These are phyloP conservation scores for Monomorium pharaonis DNA, from an alignment of 1,140 invertebrate species.

Conservation along the genomic window DNA sequence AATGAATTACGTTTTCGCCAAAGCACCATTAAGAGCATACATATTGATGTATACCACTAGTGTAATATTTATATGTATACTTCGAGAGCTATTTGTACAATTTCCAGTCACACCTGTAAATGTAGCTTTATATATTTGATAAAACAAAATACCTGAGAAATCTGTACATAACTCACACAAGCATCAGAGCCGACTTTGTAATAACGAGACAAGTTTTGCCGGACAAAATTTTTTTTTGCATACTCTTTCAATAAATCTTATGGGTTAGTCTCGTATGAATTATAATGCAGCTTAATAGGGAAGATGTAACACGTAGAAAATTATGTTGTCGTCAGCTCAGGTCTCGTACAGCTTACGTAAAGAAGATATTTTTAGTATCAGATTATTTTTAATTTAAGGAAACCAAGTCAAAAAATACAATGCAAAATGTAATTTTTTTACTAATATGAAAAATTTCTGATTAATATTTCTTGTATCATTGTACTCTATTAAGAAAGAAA, in stretches of 20 bases:
- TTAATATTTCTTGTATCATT: neutral
- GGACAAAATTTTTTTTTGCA: neutral
- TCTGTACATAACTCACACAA: slow-evolving; percentile 58
- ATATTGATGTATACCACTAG: slow-evolving; percentile 68
- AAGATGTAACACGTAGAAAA: neutral
- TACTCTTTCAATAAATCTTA: neutral
- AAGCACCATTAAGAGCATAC: slow-evolving; percentile 72
- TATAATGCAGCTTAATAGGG: neutral
- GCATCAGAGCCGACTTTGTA: neutral
- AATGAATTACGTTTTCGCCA: slow-evolving; percentile 74
- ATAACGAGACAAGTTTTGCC: neutral
- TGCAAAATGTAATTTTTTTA: neutral
- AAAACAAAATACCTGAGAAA: slow-evolving; percentile 8
- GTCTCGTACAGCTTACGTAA: neutral
- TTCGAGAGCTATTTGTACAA: slow-evolving; percentile 73
- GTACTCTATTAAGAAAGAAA: neutral
- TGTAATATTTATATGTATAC: slow-evolving; percentile 79
- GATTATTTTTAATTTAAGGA: neutral
- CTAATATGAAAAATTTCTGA: neutral
- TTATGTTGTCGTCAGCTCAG: neutral
- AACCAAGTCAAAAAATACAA: neutral
- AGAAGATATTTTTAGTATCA: neutral
- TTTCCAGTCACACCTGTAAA: slow-evolving; percentile 61
- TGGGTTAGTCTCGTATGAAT: neutral
- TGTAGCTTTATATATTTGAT: slow-evolving; percentile 46